Conservation (phyloP, 2,113 vertebrate species). For the Eretmochelys imbricata region DNA sequence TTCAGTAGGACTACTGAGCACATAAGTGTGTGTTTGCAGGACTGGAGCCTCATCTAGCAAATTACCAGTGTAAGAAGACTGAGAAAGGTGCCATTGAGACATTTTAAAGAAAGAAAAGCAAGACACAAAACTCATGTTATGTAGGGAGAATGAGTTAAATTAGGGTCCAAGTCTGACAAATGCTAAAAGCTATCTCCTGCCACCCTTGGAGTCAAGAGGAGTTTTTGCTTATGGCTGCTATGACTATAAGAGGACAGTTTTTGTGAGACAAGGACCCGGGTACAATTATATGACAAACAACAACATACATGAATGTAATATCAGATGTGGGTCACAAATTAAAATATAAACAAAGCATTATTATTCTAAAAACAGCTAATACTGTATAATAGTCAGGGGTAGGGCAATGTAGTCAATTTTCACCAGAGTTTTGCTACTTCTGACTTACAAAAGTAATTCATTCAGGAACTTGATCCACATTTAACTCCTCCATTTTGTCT, state of each 20-base stretch:
- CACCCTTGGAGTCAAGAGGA: neutral
- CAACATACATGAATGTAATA: neutral
- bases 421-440: accelerated
- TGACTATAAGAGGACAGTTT: neutral
- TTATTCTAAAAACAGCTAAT: neutral
- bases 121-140: neutral
- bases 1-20: neutral
- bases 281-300: neutral
- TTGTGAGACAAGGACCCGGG: neutral
- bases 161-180: neutral
- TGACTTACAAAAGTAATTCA: neutral
- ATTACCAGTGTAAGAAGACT: neutral
- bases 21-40: neutral
- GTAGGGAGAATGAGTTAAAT: neutral
- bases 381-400: neutral
- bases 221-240: neutral
- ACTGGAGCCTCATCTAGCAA: neutral
- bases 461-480: neutral
- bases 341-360: neutral
- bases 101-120: neutral
- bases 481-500: neutral
- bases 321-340: neutral
- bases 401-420: neutral
- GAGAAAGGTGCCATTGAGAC: neutral
- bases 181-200: neutral